These are phyloP conservation scores for Campylomormyrus tamandua DNA, from an alignment of 2,113 vertebrate species.

Conservation along the genomic window DNA sequence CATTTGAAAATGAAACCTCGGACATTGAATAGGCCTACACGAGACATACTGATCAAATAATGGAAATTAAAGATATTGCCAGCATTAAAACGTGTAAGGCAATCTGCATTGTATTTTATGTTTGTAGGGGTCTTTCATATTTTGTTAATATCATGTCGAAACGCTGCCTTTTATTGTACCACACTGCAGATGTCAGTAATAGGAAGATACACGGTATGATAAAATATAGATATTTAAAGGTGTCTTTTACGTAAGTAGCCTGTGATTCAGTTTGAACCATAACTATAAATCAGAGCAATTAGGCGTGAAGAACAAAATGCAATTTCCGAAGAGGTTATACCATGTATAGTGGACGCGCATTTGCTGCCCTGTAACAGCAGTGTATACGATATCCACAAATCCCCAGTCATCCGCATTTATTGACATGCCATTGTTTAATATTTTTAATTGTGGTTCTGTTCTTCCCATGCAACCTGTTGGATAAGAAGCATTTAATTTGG, in stretches of 20 bases:
- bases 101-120: neutral
- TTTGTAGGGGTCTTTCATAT: neutral
- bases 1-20: neutral
- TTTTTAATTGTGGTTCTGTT: neutral
- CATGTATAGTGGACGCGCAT: neutral
- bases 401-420: constrained; percentile 1
- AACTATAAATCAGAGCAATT: neutral
- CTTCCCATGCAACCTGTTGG: constrained; percentile 21
- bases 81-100: neutral
- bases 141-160: neutral
- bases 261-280: neutral
- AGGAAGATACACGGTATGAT: neutral
- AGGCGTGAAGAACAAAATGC: neutral
- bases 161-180: neutral
- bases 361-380: neutral
- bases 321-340: neutral
- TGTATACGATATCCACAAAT: neutral
- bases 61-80: neutral
- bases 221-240: neutral
- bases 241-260: neutral
- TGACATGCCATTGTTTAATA: constrained; percentile 4
- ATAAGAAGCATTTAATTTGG: constrained; percentile 10
- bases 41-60: neutral
- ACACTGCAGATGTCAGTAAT: neutral
- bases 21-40: neutral